A percentile compares a stretch with the other conserved stretches of the same genome.
phyloP scores from a whole-genome alignment of 53 echinoderm and acorn worm species.

The Antedon mediterranea region DNA sequence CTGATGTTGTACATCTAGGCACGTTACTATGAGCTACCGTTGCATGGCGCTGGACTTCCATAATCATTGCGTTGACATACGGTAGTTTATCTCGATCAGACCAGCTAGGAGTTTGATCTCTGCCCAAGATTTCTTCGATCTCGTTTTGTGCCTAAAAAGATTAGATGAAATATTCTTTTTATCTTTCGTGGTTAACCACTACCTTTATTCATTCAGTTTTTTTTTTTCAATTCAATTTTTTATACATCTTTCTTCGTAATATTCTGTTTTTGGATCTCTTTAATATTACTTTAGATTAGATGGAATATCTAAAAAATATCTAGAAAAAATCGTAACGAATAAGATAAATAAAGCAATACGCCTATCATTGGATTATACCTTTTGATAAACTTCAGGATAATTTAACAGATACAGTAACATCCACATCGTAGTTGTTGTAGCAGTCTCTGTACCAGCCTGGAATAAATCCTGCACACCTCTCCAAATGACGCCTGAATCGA shows the following conservation, averaged over 20 bases:
- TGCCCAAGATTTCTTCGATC: constrained; percentile 2
- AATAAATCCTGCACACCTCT: constrained; percentile 20
- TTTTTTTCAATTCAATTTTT: too few relatives aligned
- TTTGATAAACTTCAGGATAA: constrained; percentile 13
- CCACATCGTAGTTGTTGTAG: constrained; percentile 25
- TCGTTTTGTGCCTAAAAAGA: background rate
- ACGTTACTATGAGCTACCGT: constrained; percentile 16
- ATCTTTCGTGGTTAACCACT: too few relatives aligned
- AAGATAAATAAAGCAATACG: too few relatives aligned
- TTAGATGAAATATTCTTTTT: too few relatives aligned
- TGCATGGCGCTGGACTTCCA: constrained; percentile 18
- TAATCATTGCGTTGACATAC: constrained; percentile 14
- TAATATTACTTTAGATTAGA: too few relatives aligned
- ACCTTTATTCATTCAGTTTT: too few relatives aligned
- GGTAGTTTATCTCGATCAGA: constrained; percentile 12
- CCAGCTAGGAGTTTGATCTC: constrained; percentile 4
- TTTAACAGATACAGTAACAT: constrained; percentile 20
- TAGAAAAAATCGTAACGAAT: too few relatives aligned
- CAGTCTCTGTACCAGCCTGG: constrained; percentile 25
- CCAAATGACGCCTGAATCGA: constrained; percentile 16
- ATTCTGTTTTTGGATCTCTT: too few relatives aligned
- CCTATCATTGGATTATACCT: constrained; percentile 6
- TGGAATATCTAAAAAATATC: too few relatives aligned
- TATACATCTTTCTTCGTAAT: too few relatives aligned
- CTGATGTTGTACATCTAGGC: constrained; percentile 6